phyloP scores from a whole-genome alignment of 2,113 vertebrate species.

The Hiodon tergisus region DNA sequence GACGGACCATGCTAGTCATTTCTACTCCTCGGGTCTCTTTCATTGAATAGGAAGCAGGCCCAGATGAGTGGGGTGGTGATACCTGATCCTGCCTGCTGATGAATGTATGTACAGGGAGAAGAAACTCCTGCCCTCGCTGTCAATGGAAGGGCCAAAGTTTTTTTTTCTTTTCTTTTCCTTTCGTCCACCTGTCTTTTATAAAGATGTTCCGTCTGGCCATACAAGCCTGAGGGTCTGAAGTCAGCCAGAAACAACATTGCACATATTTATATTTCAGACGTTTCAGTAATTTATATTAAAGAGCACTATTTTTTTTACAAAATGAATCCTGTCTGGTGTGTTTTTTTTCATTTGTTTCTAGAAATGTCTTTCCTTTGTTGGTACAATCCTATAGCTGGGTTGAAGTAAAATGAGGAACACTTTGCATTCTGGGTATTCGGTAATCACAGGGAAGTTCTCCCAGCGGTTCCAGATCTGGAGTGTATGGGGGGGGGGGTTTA shows the following conservation, averaged over 20 bases:
- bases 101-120: conserved; percentile 38
- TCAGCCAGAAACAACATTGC: conserved; percentile 69
- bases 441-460: no score
- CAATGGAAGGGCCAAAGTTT: conserved; percentile 33
- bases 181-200: conserved; percentile 85
- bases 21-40: neutral
- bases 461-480: no score
- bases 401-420: no score
- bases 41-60: conserved; percentile 3
- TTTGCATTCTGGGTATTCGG: no score
- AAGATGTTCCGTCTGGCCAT: conserved; percentile 71
- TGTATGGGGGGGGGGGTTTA: no score
- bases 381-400: no score
- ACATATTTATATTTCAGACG: conserved; percentile 97
- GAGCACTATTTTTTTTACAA: conserved; percentile 87
- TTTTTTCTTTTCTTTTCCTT: conserved; percentile 44
- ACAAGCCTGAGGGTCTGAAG: conserved; percentile 77
- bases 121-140: neutral
- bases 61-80: conserved; percentile 27
- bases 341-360: conserved; percentile 10
- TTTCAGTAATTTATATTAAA: conserved; percentile 99
- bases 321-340: conserved; percentile 43
- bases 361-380: no score
- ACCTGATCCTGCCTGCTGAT: conserved; percentile 31
- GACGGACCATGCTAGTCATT: no score